Evolutionary conservation across 2,888 invertebrate species (phyloP).

Genomic region (Zeuzera pyrina): DNA sequence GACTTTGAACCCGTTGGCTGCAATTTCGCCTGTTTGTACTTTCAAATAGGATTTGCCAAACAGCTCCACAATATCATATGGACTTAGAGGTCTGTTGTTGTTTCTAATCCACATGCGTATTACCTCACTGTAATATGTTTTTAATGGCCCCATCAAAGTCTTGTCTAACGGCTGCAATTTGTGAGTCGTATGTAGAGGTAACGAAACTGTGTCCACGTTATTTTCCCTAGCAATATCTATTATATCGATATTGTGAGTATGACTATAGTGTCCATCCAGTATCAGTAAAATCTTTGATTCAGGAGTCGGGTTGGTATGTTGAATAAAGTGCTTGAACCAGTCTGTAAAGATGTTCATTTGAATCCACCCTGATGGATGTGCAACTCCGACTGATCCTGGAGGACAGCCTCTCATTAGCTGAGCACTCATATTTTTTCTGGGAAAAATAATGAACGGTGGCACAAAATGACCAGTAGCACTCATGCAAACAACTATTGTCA

Average conservation of each 20-base stretch:
- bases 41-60: slow-evolving; percentile 22
- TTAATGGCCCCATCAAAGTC: slow-evolving; percentile 31
- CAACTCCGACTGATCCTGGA: no score
- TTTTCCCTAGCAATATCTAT: no score
- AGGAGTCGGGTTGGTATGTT: no score
- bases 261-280: no score
- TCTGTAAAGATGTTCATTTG: no score
- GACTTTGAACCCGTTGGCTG: slow-evolving; percentile 18
- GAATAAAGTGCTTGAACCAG: no score
- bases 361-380: no score
- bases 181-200: slow-evolving; percentile 30
- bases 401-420: no score
- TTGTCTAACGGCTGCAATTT: slow-evolving; percentile 32
- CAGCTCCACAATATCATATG: slow-evolving; percentile 20
- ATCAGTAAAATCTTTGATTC: no score
- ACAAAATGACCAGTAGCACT: neutral
- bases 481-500: slow-evolving; percentile 1
- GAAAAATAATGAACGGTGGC: neutral
- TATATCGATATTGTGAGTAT: no score
- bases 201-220: no score
- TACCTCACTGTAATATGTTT: slow-evolving; percentile 29
- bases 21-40: slow-evolving; percentile 12
- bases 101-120: slow-evolving; percentile 21
- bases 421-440: slow-evolving; percentile 1
- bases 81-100: slow-evolving; percentile 18